These are phyloP conservation scores for Rhizoglyphus robini DNA, from an alignment of 1,140 invertebrate species.

Conservation along the genomic window DNA sequence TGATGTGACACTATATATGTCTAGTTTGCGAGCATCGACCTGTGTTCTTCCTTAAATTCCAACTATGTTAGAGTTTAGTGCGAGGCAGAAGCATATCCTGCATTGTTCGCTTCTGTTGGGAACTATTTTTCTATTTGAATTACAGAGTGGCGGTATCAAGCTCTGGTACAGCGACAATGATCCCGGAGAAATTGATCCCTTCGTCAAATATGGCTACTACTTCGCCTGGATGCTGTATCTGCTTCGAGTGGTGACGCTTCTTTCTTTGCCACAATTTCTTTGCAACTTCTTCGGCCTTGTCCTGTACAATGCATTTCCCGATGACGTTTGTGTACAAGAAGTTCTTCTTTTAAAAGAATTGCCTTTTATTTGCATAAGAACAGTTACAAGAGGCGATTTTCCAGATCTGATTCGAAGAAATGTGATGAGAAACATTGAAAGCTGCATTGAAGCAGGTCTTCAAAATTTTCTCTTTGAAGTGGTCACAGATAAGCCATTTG, in stretches of 20 bases:
- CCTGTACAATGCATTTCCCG: constrained; percentile 82
- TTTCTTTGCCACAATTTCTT: constrained; percentile 57
- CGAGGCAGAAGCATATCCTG: constrained; percentile 52
- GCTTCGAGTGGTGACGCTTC: constrained; percentile 62
- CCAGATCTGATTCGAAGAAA: constrained; percentile 79
- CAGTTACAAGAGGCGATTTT: constrained; percentile 89
- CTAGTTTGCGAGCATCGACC: too few relatives aligned
- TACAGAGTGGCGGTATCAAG: constrained; percentile 59
- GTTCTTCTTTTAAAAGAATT: constrained; percentile 77
- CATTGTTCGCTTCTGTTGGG: constrained; percentile 60
- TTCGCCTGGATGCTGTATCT: constrained; percentile 53
- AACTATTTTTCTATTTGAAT: constrained; percentile 60
- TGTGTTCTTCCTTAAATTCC: too few relatives aligned
- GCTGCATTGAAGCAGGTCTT: constrained; percentile 71
- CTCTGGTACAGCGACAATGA: constrained; percentile 42
- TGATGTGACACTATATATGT: too few relatives aligned
- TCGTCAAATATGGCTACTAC: constrained; percentile 58
- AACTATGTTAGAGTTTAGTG: constrained; percentile 36
- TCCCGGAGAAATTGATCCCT: constrained; percentile 52
- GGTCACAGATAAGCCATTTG: constrained; percentile 74
- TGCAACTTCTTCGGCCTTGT: constrained; percentile 82
- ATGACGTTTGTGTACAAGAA: constrained; percentile 53
- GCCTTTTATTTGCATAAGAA: constrained; percentile 86
- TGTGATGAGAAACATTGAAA: constrained; percentile 72
- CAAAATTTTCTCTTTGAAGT: constrained; percentile 96